Evolutionary conservation across 1,140 invertebrate genomes (phyloP), one percentile per base, ranked within the genome.

Genomic region (Thaumatotibia leucotreta): DNA sequence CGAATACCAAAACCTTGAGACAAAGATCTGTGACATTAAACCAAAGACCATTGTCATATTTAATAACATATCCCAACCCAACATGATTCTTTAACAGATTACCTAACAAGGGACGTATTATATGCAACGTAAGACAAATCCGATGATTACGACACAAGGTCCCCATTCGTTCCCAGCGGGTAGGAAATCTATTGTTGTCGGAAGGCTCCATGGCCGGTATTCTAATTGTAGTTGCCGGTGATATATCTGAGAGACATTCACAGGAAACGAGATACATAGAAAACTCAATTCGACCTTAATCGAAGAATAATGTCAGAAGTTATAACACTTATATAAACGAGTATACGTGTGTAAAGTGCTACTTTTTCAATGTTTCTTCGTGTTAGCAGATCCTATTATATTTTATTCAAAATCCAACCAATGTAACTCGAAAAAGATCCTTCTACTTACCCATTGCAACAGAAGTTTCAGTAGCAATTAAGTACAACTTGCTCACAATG

Each of bases 171-270:
- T 58, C 52, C 52, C 52, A 58, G 24, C 23, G 52, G 50, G 52
- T 58, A 58, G 52, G 52, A 58, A 58, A 58, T 14, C 52, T 27
- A 58, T 58, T 58, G 52, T 58, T 58, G 24, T 14, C 14, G 24
- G 52, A 54, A 58, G 52, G 52, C 52, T 58, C 50, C 50, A 27
- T 14, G 52, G 52, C 9, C 39, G 39, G 5, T 45, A 45, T 45
- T 45, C 39, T 45, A 45, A 45, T 45, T 20, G 39, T 45, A 45
- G 39, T 20, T 20, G 9, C 39, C 8, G n/a, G 39, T 45, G 39
- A 45, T 45, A 45, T 45, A 45, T 45, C 39, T 45, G 39, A 45
- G 17, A 45, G 14, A 2, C 6, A 20, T 45, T 45, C 39, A 45
- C 39, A 45, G 14, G 20, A 45, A 8, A 20, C 1, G 20, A 17